phyloP scores from a whole-genome alignment of 2,888 invertebrate species.

The Calliphora vomitoria region DNA sequence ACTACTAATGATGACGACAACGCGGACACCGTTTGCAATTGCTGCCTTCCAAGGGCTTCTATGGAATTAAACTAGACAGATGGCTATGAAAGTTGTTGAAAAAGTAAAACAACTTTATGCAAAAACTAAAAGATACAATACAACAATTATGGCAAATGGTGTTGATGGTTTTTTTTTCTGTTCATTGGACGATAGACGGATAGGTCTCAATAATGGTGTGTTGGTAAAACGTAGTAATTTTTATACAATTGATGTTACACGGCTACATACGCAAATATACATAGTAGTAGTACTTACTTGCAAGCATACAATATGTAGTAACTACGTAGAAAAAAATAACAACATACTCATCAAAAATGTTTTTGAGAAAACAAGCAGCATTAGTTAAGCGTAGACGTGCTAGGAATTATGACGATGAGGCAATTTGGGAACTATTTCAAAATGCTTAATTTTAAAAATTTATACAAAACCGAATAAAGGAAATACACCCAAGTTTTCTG shows the following conservation, averaged over 20 bases:
- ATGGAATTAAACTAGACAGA: neutral
- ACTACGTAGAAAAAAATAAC: neutral
- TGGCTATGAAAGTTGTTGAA: neutral
- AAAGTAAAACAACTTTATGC: neutral
- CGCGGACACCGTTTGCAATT: neutral
- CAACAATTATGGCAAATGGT: constrained; percentile 31
- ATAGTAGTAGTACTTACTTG: neutral
- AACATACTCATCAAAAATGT: constrained; percentile 1
- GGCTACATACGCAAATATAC: neutral
- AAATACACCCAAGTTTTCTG: no score
- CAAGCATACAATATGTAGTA: neutral
- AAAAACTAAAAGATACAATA: neutral
- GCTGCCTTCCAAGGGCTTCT: neutral
- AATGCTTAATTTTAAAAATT: no score
- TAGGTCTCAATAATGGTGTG: neutral
- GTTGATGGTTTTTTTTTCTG: constrained; percentile 2
- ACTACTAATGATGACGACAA: constrained; percentile 7
- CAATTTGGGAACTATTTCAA: no score
- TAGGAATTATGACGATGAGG: no score
- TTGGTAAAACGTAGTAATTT: neutral
- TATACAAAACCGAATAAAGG: no score
- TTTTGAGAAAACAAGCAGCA: neutral
- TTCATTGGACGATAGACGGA: neutral
- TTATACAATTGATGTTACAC: neutral
- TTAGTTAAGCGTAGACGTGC: neutral